These are phyloP conservation scores for Neelides folsomi DNA, from an alignment of 2,888 invertebrate species.

Conservation along the genomic window DNA sequence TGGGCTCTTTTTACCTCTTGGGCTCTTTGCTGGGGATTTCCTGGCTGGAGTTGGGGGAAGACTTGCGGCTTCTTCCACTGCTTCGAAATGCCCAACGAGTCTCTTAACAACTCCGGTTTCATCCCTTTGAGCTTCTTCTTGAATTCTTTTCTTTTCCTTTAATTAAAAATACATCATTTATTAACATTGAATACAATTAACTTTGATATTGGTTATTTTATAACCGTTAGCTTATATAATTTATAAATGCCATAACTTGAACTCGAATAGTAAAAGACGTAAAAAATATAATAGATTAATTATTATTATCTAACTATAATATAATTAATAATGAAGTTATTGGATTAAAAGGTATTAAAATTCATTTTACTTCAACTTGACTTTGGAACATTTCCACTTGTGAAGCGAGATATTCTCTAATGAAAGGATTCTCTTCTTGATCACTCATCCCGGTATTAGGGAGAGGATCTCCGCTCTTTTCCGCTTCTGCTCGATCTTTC, in stretches of 20 bases:
- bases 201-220: no score
- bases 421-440: slow-evolving; percentile 38
- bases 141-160: not conserved
- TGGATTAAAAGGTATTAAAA: no score
- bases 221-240: no score
- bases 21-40: not conserved
- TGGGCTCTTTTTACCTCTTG: slow-evolving; percentile 4
- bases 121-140: not conserved
- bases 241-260: no score
- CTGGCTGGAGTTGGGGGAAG: not conserved
- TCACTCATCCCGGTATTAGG: slow-evolving; percentile 33
- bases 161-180: no score
- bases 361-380: slow-evolving; percentile 38
- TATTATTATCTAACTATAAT: no score
- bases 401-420: slow-evolving; percentile 39
- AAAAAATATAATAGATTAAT: not conserved
- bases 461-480: slow-evolving; percentile 5
- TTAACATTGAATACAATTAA: no score
- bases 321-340: no score
- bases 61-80: not conserved
- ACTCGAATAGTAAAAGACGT: not conserved
- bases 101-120: not conserved
- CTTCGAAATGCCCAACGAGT: not conserved
- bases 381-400: slow-evolving; percentile 38
- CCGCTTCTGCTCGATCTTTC: no score